Percentiles rank a stretch among this genome's conserved stretches.
phyloP scores from a whole-genome alignment of 64 coral and sea anemone species.

The Acropora yongei region DNA sequence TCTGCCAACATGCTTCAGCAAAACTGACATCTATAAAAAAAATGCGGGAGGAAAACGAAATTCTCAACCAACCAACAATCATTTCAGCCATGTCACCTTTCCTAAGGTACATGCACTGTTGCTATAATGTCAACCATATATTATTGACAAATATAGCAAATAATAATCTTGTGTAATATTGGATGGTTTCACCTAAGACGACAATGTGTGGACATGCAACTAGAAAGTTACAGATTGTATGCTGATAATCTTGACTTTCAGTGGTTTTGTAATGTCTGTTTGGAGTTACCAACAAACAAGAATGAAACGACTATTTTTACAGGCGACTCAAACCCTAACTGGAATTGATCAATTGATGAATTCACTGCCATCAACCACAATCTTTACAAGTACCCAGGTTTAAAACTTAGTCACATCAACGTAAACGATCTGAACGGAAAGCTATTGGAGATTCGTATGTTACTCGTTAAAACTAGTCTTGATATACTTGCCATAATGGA shows the following conservation, averaged over 20 bases:
- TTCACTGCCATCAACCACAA: background rate
- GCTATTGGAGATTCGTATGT: background rate
- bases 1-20: slow-evolving; percentile 55
- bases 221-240: background rate
- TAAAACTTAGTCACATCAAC: background rate
- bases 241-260: background rate
- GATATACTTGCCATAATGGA: background rate
- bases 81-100: slow-evolving; percentile 55
- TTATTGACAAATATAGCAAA: no score
- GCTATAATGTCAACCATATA: no score
- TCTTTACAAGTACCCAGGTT: background rate
- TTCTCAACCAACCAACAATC: slow-evolving; percentile 9
- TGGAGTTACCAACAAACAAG: background rate
- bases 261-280: background rate
- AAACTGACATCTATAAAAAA: slow-evolving; percentile 33
- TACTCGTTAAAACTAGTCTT: slow-evolving; percentile 8
- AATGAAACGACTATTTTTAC: background rate
- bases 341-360: background rate
- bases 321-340: background rate
- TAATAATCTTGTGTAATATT: no score
- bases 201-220: background rate
- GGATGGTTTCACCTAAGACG: background rate
- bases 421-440: background rate
- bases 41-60: slow-evolving; percentile 15
- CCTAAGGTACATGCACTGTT: slow-evolving; percentile 32